Evolutionary conservation across 2,797 vertebrate genomes (phyloP).

Genomic region (Craterocephalus amniculus): DNA sequence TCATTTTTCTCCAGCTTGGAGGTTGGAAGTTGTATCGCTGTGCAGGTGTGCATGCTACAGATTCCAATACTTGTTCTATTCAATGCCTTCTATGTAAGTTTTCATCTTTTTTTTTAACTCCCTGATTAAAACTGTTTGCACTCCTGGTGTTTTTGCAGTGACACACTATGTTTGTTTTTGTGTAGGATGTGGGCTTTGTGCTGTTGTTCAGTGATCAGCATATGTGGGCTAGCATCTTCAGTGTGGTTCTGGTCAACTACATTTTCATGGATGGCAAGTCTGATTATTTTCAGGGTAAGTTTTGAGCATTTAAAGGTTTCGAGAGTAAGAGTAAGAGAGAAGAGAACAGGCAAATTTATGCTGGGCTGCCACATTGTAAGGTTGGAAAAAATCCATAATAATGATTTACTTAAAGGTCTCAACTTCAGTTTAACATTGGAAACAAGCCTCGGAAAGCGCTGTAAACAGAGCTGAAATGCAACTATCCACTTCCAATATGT

Average conservation of each 20-base stretch:
- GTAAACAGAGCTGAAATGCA: no score
- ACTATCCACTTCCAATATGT: no score
- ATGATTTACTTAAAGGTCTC: no score
- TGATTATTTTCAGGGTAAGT: conserved; percentile 90
- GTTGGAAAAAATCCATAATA: no score
- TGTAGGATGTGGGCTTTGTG: conserved; percentile 86
- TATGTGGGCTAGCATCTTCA: conserved; percentile 89
- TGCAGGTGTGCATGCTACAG: conserved; percentile 96
- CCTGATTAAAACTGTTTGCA: not conserved
- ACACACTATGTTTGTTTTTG: conserved; percentile 26
- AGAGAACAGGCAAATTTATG: no score
- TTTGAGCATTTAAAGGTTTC: not conserved
- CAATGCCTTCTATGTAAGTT: conserved; percentile 89
- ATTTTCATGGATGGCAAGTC: conserved; percentile 93
- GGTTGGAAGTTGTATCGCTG: conserved; percentile 90
- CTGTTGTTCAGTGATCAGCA: conserved; percentile 88
- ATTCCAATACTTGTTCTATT: conserved; percentile 91
- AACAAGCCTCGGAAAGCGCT: no score
- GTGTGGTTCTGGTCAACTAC: conserved; percentile 88
- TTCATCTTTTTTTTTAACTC: conserved; percentile 15
- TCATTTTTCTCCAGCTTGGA: conserved; percentile 83
- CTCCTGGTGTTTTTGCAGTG: conserved; percentile 6
- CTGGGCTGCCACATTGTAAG: no score
- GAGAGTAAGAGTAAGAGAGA: not conserved
- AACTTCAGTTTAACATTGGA: no score